A percentile compares a stretch with the other conserved stretches of the same genome.
Conservation (phyloP, 2,797 vertebrate genomes). For the Lithobates sylvaticus region DNA sequence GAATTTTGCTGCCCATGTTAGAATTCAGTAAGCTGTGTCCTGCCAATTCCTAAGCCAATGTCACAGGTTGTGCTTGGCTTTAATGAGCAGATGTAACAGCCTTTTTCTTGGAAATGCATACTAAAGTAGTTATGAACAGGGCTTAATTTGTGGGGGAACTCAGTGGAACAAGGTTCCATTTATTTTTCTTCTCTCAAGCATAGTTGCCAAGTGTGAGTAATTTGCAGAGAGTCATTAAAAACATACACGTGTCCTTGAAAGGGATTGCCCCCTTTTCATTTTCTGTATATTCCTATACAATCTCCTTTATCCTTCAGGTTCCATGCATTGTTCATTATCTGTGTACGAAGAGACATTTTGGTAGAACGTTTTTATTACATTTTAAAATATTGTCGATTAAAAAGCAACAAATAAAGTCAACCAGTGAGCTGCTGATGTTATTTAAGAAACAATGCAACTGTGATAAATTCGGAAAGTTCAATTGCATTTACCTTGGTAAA, state of each 20-base stretch:
- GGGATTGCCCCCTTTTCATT: background rate
- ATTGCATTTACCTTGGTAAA: no score
- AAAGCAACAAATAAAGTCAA: no score
- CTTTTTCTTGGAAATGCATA: constrained; percentile 20
- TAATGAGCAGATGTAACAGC: constrained; percentile 40
- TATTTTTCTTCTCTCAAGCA: constrained; percentile 48
- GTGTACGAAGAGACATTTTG: background rate
- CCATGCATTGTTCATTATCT: background rate
- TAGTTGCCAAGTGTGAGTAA: constrained; percentile 22
- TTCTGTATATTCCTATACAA: background rate
- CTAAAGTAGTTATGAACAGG: constrained; percentile 24
- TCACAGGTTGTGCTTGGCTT: constrained; percentile 20
- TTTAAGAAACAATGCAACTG: no score
- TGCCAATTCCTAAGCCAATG: constrained; percentile 14
- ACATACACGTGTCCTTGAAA: constrained; percentile 6
- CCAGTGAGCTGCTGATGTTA: no score
- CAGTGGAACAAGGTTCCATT: constrained; percentile 44
- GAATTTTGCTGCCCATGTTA: background rate
- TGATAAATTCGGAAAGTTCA: no score
- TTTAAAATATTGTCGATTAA: no score
- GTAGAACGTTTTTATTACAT: background rate
- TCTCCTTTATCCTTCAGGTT: background rate
- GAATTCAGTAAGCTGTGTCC: constrained; percentile 18
- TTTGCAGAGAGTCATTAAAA: constrained; percentile 36
- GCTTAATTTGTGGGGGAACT: constrained; percentile 18